These are phyloP conservation scores for Scartelaos histophorus DNA, from an alignment of 2,113 vertebrate species.

Conservation along the genomic window DNA sequence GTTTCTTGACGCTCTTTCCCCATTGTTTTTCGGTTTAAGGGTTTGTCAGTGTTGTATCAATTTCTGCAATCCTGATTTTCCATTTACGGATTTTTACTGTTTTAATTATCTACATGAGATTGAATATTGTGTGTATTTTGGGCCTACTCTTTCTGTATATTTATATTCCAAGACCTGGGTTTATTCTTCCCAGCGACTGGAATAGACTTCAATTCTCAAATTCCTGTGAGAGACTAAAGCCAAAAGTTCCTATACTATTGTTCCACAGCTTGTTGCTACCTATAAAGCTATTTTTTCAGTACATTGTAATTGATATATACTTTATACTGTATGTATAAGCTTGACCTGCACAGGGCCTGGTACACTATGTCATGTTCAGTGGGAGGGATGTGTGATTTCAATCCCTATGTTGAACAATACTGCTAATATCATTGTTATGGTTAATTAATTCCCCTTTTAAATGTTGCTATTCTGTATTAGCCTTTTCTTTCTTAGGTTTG, in stretches of 20 bases:
- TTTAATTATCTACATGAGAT: constrained; percentile 42
- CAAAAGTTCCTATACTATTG: constrained; percentile 62
- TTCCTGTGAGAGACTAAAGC: constrained; percentile 73
- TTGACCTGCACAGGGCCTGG: constrained; percentile 50
- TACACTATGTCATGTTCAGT: constrained; percentile 56
- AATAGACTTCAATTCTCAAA: constrained; percentile 74
- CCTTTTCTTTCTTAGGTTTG: constrained; percentile 61
- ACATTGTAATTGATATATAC: constrained; percentile 46
- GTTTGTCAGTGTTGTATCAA: constrained; percentile 52
- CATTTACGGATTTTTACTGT: constrained; percentile 56
- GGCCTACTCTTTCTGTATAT: constrained; percentile 61
- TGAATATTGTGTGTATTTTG: constrained; percentile 60
- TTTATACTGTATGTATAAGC: constrained; percentile 63
- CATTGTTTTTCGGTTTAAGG: constrained; percentile 40
- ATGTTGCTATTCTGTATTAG: constrained; percentile 69
- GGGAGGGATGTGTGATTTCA: constrained; percentile 56
- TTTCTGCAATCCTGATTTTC: constrained; percentile 44
- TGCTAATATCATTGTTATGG: constrained; percentile 63
- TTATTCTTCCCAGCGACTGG: constrained; percentile 52
- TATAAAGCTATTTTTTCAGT: constrained; percentile 53
- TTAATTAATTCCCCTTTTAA: constrained; percentile 66
- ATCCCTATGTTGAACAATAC: constrained; percentile 65
- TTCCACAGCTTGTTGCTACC: constrained; percentile 60
- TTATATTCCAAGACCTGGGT: constrained; percentile 68
- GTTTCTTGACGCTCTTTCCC: constrained; percentile 2